Evolutionary conservation across 2,888 invertebrate species (phyloP).

Genomic region (Pinctada fucata): DNA sequence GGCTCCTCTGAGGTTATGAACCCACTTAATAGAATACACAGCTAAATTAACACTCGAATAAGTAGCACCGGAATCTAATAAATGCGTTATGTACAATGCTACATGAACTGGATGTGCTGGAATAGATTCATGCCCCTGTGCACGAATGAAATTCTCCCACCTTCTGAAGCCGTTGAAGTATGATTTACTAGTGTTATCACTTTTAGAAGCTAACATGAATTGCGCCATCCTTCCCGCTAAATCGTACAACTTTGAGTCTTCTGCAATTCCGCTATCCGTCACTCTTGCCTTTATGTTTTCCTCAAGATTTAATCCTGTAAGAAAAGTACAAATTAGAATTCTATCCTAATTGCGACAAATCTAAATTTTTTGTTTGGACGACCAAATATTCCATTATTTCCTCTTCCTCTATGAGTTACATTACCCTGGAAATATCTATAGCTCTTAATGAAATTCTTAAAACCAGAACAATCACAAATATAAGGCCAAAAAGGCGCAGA

Average conservation of each 20-base stretch:
- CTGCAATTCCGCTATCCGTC: neutral
- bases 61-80: slow-evolving; percentile 36
- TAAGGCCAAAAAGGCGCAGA: slow-evolving; percentile 1
- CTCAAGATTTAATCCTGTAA: slow-evolving; percentile 22
- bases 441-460: neutral
- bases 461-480: neutral
- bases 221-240: neutral
- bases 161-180: slow-evolving; percentile 27
- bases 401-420: neutral
- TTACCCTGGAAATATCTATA: slow-evolving; percentile 6
- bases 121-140: slow-evolving; percentile 9
- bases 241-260: neutral
- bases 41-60: slow-evolving; percentile 20
- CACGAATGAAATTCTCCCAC: slow-evolving; percentile 28
- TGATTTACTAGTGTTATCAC: slow-evolving; percentile 27
- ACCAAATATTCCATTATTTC: slow-evolving; percentile 8
- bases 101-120: slow-evolving; percentile 35
- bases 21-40: slow-evolving; percentile 40
- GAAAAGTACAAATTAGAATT: slow-evolving; percentile 15
- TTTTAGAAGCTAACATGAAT: slow-evolving; percentile 25
- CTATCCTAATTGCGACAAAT: slow-evolving; percentile 12
- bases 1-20: slow-evolving; percentile 17
- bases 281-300: neutral
- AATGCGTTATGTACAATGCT: slow-evolving; percentile 37
- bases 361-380: neutral